Conservation (phyloP, 1,140 invertebrate species). For the Phthorimaea operculella region DNA sequence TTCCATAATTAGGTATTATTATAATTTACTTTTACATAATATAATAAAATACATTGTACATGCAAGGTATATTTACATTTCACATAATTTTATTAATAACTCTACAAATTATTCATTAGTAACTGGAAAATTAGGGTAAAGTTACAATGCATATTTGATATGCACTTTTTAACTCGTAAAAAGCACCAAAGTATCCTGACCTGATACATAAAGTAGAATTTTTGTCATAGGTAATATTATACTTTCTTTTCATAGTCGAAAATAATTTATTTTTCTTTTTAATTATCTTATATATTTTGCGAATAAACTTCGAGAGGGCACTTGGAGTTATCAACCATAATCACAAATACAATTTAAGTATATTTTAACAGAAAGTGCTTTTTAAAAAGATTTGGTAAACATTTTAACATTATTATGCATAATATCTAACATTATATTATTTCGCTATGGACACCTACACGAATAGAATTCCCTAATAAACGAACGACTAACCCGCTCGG, state of each 20-base stretch:
- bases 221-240: constrained; percentile 4
- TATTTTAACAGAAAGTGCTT: constrained; percentile 16
- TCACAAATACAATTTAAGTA: neutral
- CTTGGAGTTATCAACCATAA: neutral
- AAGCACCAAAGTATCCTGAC: constrained; percentile 25
- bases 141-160: constrained; percentile 33
- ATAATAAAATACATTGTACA: constrained; percentile 14
- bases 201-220: neutral
- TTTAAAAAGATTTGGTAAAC: constrained; percentile 54
- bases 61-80: constrained; percentile 25
- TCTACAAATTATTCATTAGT: constrained; percentile 7
- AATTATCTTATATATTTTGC: too few relatives aligned
- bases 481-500: constrained; percentile 18
- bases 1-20: constrained; percentile 13
- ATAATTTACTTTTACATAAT: constrained; percentile 14
- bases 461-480: constrained; percentile 40
- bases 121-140: constrained; percentile 23
- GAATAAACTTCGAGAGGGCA: neutral
- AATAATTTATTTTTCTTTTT: neutral
- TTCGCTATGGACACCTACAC: constrained; percentile 41
- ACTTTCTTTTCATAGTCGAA: neutral
- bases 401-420: constrained; percentile 38
- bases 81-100: constrained; percentile 10
- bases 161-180: constrained; percentile 22
- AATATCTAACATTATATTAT: constrained; percentile 39